Percentiles rank a stretch among this genome's conserved stretches.
Evolutionary conservation across 1,140 invertebrate species (phyloP).

Genomic region (Tetraneura akinire): DNA sequence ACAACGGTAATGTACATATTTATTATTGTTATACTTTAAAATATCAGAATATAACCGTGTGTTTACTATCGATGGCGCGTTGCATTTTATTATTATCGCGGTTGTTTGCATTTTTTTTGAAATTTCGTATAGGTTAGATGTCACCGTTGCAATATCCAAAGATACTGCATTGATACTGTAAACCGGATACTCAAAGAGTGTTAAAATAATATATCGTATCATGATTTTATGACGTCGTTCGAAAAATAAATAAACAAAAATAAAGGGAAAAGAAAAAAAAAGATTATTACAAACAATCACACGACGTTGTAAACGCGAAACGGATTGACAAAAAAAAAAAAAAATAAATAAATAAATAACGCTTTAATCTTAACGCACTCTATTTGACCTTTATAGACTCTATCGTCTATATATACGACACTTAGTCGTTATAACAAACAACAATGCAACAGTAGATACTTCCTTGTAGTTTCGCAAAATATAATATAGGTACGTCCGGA

Average conservation of each 20-base stretch:
- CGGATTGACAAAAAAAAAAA: neutral
- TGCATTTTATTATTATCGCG: slow-evolving; percentile 7
- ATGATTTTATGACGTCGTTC: slow-evolving; percentile 13
- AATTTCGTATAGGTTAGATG: slow-evolving; percentile 5
- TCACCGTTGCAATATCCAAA: neutral
- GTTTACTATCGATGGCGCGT: neutral
- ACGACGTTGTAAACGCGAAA: neutral
- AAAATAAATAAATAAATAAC: too few species aligned
- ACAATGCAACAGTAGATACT: slow-evolving; percentile 24
- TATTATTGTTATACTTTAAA: neutral
- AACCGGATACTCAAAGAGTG: neutral
- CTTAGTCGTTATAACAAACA: too few species aligned
- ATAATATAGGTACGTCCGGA: too few species aligned
- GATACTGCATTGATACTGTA: neutral
- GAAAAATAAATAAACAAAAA: neutral
- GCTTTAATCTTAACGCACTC: neutral
- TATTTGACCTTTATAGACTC: slow-evolving; percentile 23
- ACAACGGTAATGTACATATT: slow-evolving; percentile 24
- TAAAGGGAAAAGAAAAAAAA: neutral
- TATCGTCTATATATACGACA: too few species aligned
- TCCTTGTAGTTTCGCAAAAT: slow-evolving; percentile 24
- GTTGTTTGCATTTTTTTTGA: neutral
- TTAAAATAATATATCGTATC: neutral
- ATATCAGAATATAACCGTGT: neutral
- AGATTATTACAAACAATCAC: slow-evolving; percentile 7